phyloP scores from a whole-genome alignment of 2,888 invertebrate genomes.

The Eupeodes luniger region DNA sequence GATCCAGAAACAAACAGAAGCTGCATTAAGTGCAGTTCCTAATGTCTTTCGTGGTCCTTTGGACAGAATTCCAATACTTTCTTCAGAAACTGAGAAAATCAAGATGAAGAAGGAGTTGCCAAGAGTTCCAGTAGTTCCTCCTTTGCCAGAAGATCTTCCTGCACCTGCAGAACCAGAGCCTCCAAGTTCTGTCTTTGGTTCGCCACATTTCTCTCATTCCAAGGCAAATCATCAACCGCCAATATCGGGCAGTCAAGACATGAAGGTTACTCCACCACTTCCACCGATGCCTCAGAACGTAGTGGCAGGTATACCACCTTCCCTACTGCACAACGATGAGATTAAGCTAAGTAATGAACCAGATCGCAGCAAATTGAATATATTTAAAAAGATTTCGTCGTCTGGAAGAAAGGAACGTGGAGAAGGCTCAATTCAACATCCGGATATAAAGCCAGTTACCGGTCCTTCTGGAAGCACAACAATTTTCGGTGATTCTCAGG shows the following conservation, averaged over 20 bases:
- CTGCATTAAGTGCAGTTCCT: not conserved
- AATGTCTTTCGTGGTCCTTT: not conserved
- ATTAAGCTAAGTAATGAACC: constrained; percentile 90
- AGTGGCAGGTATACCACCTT: not conserved
- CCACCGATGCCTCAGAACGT: not conserved
- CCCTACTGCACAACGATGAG: constrained; percentile 63
- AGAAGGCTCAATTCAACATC: constrained; percentile 37
- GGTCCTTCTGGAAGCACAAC: constrained; percentile 47
- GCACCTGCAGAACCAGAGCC: not conserved
- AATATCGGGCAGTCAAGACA: not conserved
- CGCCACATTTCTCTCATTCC: not conserved
- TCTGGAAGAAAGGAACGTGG: constrained; percentile 86
- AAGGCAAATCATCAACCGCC: constrained; percentile 34
- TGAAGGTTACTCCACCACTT: not conserved
- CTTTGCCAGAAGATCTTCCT: not conserved
- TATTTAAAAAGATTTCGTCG: constrained; percentile 93
- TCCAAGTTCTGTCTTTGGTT: not conserved
- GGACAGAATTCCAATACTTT: not conserved
- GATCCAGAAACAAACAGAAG: constrained; percentile 55
- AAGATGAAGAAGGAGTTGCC: constrained; percentile 48
- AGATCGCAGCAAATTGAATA: constrained; percentile 93
- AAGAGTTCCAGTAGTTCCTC: not conserved
- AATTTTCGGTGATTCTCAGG: constrained; percentile 70
- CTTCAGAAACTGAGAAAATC: not conserved
- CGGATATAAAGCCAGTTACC: constrained; percentile 20